These are phyloP conservation scores for Sinocyclocheilus rhinocerous DNA, from an alignment of 2,113 vertebrate species.

Conservation along the genomic window DNA sequence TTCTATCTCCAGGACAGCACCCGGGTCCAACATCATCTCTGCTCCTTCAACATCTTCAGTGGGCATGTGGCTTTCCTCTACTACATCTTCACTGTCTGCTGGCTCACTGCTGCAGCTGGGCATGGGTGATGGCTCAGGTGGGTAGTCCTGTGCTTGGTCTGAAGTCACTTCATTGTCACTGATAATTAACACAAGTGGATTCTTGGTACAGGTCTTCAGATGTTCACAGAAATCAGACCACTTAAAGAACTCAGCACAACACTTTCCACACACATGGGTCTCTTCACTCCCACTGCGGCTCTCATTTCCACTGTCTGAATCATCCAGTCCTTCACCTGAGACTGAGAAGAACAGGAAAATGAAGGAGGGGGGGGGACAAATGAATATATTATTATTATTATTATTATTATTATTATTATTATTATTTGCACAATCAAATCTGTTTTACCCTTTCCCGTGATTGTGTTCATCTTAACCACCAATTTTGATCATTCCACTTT, in stretches of 20 bases:
- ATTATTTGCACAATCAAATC: constrained; percentile 87
- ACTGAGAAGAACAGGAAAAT: constrained; percentile 67
- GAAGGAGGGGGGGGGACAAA: constrained; percentile 54
- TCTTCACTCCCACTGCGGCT: constrained; percentile 94
- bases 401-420: constrained; percentile 64
- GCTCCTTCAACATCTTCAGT: constrained; percentile 79
- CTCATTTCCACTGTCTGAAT: constrained; percentile 91
- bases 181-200: constrained; percentile 93
- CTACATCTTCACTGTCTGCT: constrained; percentile 86
- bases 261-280: constrained; percentile 92
- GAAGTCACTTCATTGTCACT: constrained; percentile 89
- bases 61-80: constrained; percentile 79
- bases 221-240: constrained; percentile 96
- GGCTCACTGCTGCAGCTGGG: constrained; percentile 88
- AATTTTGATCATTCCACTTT: constrained; percentile 78
- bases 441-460: background rate
- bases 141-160: constrained; percentile 78
- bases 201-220: constrained; percentile 91
- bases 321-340: constrained; percentile 87
- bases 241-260: constrained; percentile 98
- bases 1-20: constrained; percentile 76
- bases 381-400: constrained; percentile 77
- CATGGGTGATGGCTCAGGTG: constrained; percentile 83
- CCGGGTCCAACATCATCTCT: constrained; percentile 75
- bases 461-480: background rate